Conservation (phyloP, 1,140 invertebrate genomes). For the Watersipora subatra region DNA sequence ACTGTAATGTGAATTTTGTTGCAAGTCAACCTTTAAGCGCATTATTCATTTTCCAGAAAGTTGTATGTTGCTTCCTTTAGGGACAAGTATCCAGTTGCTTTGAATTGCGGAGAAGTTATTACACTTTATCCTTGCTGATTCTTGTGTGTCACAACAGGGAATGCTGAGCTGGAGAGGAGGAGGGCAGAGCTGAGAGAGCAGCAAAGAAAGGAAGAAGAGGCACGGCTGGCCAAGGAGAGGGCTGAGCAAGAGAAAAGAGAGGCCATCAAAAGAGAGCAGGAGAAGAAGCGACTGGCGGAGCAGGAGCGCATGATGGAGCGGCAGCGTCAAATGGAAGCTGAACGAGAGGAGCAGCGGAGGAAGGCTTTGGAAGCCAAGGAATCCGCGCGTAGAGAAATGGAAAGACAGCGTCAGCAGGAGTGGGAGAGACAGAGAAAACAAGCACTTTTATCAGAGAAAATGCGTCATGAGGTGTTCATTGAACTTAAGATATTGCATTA, state of each 20-base stretch:
- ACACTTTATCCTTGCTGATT: conserved; percentile 7
- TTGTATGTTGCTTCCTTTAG: too few relatives aligned
- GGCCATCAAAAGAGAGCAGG: conserved; percentile 51
- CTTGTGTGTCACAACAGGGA: too few relatives aligned
- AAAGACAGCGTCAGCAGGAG: conserved; percentile 82
- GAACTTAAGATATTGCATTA: too few relatives aligned
- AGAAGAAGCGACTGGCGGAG: conserved; percentile 39
- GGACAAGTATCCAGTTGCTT: too few relatives aligned
- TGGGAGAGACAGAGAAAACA: conserved; percentile 89
- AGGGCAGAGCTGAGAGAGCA: conserved; percentile 61
- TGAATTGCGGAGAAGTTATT: conserved; percentile 6
- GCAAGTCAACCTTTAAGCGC: too few relatives aligned
- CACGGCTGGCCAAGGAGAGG: conserved; percentile 52
- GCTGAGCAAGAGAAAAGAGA: conserved; percentile 73
- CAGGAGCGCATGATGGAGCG: conserved; percentile 61
- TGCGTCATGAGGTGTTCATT: conserved; percentile 42
- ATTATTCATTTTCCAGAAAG: too few relatives aligned
- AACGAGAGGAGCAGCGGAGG: conserved; percentile 43
- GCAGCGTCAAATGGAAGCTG: conserved; percentile 62
- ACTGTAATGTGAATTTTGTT: too few relatives aligned
- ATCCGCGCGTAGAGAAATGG: conserved; percentile 65
- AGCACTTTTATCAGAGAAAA: conserved; percentile 76
- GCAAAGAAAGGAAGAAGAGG: conserved; percentile 38
- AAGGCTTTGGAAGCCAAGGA: conserved; percentile 41
- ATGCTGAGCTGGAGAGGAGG: conserved; percentile 85